These are phyloP conservation scores for Chesias legatella DNA, from an alignment of 2,888 invertebrate genomes.

Conservation along the genomic window DNA sequence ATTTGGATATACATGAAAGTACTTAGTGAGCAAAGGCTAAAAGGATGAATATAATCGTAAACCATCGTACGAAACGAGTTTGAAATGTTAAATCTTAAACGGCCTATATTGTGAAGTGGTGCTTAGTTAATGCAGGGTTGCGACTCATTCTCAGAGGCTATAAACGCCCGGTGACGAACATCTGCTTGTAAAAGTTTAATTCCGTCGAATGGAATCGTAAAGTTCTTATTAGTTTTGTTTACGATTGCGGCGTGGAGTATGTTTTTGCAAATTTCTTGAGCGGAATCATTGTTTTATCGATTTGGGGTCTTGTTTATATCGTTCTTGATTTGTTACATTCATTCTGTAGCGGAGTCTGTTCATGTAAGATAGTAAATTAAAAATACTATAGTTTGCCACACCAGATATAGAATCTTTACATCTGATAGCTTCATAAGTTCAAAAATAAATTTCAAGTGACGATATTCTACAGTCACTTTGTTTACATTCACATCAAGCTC, in stretches of 20 bases:
- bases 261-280: constrained; percentile 50
- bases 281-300: constrained; percentile 31
- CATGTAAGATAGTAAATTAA: constrained; percentile 2
- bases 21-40: constrained; percentile 12
- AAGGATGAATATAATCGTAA: constrained; percentile 10
- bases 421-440: no score
- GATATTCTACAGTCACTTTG: no score
- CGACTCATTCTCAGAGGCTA: constrained; percentile 35
- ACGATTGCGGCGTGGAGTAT: constrained; percentile 57
- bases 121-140: constrained; percentile 29
- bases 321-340: constrained; percentile 6
- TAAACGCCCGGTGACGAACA: constrained; percentile 53
- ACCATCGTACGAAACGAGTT: constrained; percentile 13
- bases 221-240: constrained; percentile 70
- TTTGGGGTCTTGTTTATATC: constrained; percentile 15
- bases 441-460: no score
- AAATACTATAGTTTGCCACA: no score
- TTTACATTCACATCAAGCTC: no score
- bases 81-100: constrained; percentile 15
- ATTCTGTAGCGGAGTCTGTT: background rate
- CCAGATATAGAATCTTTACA: no score
- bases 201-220: constrained; percentile 72
- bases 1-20: constrained; percentile 5
- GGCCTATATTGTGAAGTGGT: constrained; percentile 28
- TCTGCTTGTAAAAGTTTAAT: constrained; percentile 74